Evolutionary conservation across 2,888 invertebrate species (phyloP).

Genomic region (Eristalis tenax): DNA sequence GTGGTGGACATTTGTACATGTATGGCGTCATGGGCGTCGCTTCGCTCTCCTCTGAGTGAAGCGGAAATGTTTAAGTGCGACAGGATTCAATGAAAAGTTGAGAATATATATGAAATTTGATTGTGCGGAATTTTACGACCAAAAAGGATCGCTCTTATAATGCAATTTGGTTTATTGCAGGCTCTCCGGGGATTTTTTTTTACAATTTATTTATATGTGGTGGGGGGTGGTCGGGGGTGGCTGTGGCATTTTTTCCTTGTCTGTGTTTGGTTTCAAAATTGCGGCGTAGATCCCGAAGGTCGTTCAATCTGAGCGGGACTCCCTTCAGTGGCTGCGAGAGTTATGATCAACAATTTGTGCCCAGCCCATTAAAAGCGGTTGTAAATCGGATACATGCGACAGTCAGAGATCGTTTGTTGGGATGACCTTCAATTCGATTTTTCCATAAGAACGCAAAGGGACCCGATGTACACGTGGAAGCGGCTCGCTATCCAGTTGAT

Average conservation of each 20-base stretch:
- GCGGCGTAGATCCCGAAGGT: neutral
- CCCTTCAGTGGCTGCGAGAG: neutral
- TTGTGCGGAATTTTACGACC: constrained; percentile 30
- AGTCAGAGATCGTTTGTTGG: neutral
- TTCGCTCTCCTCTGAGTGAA: neutral
- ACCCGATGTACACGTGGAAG: too few relatives aligned
- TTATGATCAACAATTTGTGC: neutral
- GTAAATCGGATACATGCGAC: neutral
- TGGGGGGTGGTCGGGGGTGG: neutral
- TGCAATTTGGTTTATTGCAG: neutral
- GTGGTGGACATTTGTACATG: neutral
- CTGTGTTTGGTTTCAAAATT: neutral
- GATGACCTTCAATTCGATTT: too few relatives aligned
- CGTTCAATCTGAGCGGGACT: neutral
- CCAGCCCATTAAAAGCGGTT: neutral
- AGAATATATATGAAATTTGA: constrained; percentile 42
- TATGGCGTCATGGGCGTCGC: neutral
- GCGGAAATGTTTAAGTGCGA: neutral
- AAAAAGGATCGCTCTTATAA: neutral
- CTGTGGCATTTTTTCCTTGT: neutral
- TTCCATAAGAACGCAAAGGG: too few relatives aligned
- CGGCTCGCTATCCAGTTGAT: too few relatives aligned
- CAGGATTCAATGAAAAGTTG: constrained; percentile 21
- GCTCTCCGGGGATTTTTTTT: neutral
- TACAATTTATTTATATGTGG: constrained; percentile 1